Conservation (phyloP, 92 coral and sea anemone species). For the Porites divaricata region DNA sequence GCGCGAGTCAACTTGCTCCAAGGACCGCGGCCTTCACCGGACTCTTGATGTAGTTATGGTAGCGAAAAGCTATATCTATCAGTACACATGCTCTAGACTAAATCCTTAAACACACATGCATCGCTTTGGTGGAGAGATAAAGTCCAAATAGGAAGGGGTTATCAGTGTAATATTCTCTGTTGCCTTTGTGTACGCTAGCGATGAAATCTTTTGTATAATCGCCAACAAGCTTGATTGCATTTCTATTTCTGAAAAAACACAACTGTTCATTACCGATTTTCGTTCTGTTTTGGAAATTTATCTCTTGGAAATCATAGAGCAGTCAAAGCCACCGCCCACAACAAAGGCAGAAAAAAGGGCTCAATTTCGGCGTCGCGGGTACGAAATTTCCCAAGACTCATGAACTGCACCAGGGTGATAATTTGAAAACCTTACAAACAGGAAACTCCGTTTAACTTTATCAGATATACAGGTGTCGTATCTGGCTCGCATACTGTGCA, state of each 20-base stretch:
- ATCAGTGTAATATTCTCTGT: slow-evolving; percentile 81
- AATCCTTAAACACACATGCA: slow-evolving; percentile 84
- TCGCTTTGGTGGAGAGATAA: slow-evolving; percentile 76
- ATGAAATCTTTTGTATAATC: slow-evolving; percentile 92
- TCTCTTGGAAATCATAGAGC: slow-evolving; percentile 30
- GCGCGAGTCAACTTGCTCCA: not conserved
- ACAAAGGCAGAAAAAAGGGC: slow-evolving; percentile 46
- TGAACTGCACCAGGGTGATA: slow-evolving; percentile 72
- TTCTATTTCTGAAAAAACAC: slow-evolving; percentile 79
- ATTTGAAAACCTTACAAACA: slow-evolving; percentile 84
- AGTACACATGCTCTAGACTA: slow-evolving; percentile 78
- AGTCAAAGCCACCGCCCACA: slow-evolving; percentile 68
- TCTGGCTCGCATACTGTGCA: slow-evolving; percentile 79
- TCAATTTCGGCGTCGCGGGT: slow-evolving; percentile 63
- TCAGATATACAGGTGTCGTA: slow-evolving; percentile 76
- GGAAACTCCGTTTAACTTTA: slow-evolving; percentile 85
- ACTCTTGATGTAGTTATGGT: not conserved
- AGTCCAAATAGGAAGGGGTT: slow-evolving; percentile 84
- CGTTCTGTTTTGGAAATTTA: slow-evolving; percentile 74
- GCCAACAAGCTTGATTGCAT: slow-evolving; percentile 69
- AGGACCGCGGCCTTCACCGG: not conserved
- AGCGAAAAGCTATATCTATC: slow-evolving; percentile 58
- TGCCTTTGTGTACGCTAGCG: slow-evolving; percentile 89
- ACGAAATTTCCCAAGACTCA: slow-evolving; percentile 39
- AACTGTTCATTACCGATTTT: slow-evolving; percentile 76